Evolutionary conservation across 2,888 invertebrate genomes (phyloP), one percentile per base, ranked within the genome.

Genomic region (Frankliniella fusca): DNA sequence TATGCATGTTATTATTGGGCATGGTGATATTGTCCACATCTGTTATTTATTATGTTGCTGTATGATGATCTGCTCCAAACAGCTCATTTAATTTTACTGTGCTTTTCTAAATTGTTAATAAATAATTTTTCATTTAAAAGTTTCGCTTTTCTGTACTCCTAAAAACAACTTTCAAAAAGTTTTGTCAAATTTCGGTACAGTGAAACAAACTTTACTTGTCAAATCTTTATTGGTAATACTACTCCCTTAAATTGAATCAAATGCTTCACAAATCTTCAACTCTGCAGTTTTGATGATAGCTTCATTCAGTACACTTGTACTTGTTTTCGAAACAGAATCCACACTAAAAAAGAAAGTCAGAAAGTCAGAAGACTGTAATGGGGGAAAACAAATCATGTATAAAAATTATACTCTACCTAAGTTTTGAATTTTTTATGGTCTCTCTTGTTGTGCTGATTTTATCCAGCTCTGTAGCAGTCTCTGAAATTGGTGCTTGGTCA

Each of bases 81-180:
- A 27, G 27, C 20, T 61, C 61, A 61, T 61, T 18, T 76, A 27
- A 27, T 76, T 76, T 76, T 76, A 76, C 12, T 76, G 27, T 12
- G 70, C 70, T 76, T 27, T 76, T 76, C 70, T 76, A 76, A 76
- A 76, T 76, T 76, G 70, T 76, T 76, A 76, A 76, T 76, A 76
- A 23, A 76, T 23, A 76, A 23, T 27, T 27, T 27, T 27, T 76
- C 27, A 76, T 76, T 76, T 76, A 27, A 5, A 27, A 76, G 12
- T 9, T 76, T 76, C 10, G 0, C 0, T 10, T 76, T 8, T 76
- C 12, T 27, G 12, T 12, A 27, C 10, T 23, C 70, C 23, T 76
- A 27, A 3, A 23, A 7, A 70, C 5, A 54, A n/a, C n/a, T 10
- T 54, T 54, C 3, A 54, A 20, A 54, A 10, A 54, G 54, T 3